Conservation (phyloP, 1,140 invertebrate species). For the Teleopsis dalmanni region DNA sequence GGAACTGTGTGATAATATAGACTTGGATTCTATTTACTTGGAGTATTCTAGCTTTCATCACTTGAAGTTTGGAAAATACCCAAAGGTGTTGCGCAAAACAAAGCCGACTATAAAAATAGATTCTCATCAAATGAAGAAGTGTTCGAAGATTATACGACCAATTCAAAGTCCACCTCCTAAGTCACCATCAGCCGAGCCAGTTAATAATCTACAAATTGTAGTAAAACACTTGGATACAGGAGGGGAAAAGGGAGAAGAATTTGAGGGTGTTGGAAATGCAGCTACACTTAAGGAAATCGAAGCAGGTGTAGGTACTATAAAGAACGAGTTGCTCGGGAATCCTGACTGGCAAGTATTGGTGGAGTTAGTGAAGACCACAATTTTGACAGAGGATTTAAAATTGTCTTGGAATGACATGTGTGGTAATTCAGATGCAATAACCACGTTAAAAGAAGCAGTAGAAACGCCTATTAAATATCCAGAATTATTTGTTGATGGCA, state of each 20-base stretch:
- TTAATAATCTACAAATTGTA: neutral
- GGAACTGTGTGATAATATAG: slow-evolving; percentile 84
- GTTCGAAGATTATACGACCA: slow-evolving; percentile 13
- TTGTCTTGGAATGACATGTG: slow-evolving; percentile 59
- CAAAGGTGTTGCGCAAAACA: slow-evolving; percentile 62
- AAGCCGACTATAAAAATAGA: slow-evolving; percentile 30
- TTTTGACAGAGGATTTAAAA: slow-evolving; percentile 23
- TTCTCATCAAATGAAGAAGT: slow-evolving; percentile 3
- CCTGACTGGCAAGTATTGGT: slow-evolving; percentile 33
- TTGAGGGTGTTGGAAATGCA: neutral
- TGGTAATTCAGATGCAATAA: slow-evolving; percentile 73
- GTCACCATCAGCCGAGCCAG: neutral
- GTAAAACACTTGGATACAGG: slow-evolving; percentile 11
- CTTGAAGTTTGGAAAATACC: slow-evolving; percentile 77
- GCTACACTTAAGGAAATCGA: slow-evolving; percentile 26
- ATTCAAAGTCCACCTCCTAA: neutral
- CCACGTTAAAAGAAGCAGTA: slow-evolving; percentile 79
- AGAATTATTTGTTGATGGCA: slow-evolving; percentile 67
- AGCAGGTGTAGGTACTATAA: slow-evolving; percentile 11
- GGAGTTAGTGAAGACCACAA: slow-evolving; percentile 31
- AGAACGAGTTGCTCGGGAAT: slow-evolving; percentile 21
- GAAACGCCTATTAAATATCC: slow-evolving; percentile 82
- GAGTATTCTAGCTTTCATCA: slow-evolving; percentile 84
- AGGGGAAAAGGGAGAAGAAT: neutral
- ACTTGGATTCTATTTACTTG: slow-evolving; percentile 76